phyloP scores from a whole-genome alignment of 2,888 invertebrate species.

The Apamea monoglypha region DNA sequence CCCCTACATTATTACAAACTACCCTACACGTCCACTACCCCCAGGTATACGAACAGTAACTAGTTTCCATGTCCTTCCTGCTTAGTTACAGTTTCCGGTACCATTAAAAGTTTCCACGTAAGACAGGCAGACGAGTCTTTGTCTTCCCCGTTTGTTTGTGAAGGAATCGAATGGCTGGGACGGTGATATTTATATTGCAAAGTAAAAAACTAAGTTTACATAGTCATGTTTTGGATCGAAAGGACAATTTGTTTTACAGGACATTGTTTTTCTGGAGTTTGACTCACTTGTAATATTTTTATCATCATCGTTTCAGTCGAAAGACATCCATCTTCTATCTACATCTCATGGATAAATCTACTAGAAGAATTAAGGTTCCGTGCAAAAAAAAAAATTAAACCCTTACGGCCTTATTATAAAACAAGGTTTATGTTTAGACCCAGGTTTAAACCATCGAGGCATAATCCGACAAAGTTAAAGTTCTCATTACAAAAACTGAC shows the following conservation, averaged over 20 bases:
- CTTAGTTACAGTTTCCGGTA: conserved; percentile 73
- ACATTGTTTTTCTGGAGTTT: neutral
- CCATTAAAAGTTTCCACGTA: conserved; percentile 71
- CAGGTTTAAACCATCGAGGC: too few species aligned
- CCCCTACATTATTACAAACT: neutral
- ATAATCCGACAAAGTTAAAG: too few species aligned
- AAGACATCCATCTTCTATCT: too few species aligned
- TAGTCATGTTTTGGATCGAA: neutral
- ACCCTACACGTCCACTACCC: neutral
- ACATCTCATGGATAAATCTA: too few species aligned
- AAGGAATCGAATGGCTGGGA: conserved; percentile 11
- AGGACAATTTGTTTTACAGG: too few species aligned
- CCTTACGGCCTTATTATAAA: too few species aligned
- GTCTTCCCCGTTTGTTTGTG: conserved; percentile 29
- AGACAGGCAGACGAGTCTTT: conserved; percentile 20
- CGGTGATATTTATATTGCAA: neutral
- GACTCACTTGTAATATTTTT: neutral
- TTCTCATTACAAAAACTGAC: too few species aligned
- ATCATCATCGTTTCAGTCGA: neutral
- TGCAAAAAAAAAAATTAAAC: neutral
- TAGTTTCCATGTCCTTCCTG: conserved; percentile 56
- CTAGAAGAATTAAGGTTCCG: neutral
- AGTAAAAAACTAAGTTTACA: neutral
- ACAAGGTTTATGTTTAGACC: too few species aligned
- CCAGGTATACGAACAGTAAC: conserved; percentile 6